phyloP scores from a whole-genome alignment of 2,113 vertebrate genomes.

The Benitochromis conjunctus region DNA sequence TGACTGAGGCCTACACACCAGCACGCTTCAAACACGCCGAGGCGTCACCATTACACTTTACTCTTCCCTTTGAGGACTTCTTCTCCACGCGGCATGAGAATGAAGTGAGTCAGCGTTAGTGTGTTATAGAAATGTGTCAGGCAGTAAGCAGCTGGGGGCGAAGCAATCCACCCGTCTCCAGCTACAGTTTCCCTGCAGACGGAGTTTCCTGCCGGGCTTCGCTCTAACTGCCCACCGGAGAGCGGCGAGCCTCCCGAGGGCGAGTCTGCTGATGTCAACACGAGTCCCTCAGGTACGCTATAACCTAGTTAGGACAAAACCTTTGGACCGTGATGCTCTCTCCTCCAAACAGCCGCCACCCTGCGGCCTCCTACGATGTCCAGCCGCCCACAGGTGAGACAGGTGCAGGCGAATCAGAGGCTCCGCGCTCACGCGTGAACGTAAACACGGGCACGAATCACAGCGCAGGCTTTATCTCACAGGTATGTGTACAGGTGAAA shows the following conservation, averaged over 20 bases:
- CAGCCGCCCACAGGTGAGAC: neutral
- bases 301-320: neutral
- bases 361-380: rapidly evolving
- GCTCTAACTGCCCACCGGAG: neutral
- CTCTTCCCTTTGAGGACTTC: neutral
- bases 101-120: neutral
- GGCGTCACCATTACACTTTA: no score
- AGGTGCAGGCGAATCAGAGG: neutral
- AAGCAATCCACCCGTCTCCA: neutral
- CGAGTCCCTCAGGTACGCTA: neutral
- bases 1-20: neutral
- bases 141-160: no score
- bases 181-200: neutral
- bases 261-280: neutral
- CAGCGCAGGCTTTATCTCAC: neutral
- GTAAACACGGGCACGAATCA: neutral
- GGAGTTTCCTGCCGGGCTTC: neutral
- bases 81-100: neutral
- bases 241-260: neutral
- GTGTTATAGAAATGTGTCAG: no score
- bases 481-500: neutral
- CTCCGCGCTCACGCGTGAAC: neutral
- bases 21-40: neutral
- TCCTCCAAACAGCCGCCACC: neutral
- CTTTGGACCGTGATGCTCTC: neutral